Evolutionary conservation across 2,113 vertebrate genomes (phyloP).

Genomic region (Etheostoma spectabile): DNA sequence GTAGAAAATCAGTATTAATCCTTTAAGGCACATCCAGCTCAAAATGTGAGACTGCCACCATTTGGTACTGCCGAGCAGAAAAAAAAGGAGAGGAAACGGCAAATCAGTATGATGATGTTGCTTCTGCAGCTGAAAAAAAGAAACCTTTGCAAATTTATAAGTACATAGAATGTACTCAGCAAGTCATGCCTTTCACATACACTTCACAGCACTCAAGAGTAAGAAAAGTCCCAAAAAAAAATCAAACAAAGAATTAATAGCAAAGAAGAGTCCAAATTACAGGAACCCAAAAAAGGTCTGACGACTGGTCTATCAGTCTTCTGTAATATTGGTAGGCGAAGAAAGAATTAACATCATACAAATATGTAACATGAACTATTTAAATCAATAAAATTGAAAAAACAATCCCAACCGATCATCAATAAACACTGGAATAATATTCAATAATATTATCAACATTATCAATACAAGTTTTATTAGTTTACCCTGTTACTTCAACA

Average conservation of each 20-base stretch:
- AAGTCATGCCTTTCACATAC: constrained; percentile 85
- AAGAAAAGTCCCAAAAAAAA: constrained; percentile 68
- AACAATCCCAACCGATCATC: constrained; percentile 83
- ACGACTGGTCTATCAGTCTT: constrained; percentile 67
- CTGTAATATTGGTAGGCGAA: constrained; percentile 81
- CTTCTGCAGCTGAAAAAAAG: constrained; percentile 65
- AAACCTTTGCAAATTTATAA: constrained; percentile 71
- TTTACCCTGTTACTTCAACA: constrained; percentile 87
- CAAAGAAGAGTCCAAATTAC: constrained; percentile 79
- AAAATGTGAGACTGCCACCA: constrained; percentile 72
- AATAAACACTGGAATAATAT: constrained; percentile 85
- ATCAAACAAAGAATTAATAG: constrained; percentile 79
- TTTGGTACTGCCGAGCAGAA: constrained; percentile 71
- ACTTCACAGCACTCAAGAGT: constrained; percentile 81
- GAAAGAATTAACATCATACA: constrained; percentile 84
- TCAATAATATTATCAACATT: constrained; percentile 84
- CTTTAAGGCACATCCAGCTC: constrained; percentile 85
- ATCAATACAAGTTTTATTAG: constrained; percentile 86
- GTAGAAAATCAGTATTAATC: constrained; percentile 75
- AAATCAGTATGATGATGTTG: constrained; percentile 78
- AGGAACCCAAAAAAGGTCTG: constrained; percentile 65
- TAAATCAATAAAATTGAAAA: constrained; percentile 69
- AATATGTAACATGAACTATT: constrained; percentile 85
- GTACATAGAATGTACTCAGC: constrained; percentile 81
- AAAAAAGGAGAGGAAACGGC: constrained; percentile 66